Evolutionary conservation across 2,113 vertebrate genomes (phyloP), one percentile per base, ranked within the genome.

Genomic region (Motacilla alba): DNA sequence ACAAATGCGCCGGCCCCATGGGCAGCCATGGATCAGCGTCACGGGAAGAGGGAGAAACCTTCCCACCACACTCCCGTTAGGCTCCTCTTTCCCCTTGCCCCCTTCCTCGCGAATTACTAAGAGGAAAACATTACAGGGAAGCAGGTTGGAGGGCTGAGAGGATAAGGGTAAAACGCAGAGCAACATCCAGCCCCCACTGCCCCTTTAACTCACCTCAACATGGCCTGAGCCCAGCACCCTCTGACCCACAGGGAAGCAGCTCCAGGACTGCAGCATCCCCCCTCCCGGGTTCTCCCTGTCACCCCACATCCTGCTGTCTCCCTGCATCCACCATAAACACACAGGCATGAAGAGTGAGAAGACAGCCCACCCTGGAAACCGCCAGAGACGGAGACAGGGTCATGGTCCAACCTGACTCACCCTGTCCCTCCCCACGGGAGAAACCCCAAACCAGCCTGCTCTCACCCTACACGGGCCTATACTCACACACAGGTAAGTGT

Each of bases 1-100:
- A 82, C 83, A 86, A 28, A 86, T 10, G 13, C 82, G 9, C 49
- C 30, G 6, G 77, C 69, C 73, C 44, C 83, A 69, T 2, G n/a
- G 88, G 76, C 75, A 60, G 83, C 93, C 91, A 90, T 62, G 75
- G 83, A 94, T 76, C 63, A 5, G 60, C 18, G 23, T 94, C 94
- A 93, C 19, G 44, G 80, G 89, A 72, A 72, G 30, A 83, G 35
- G 20, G 52, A 72, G 19, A 83, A 62, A 72, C 39, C 78, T 93
- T 70, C 47, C 44, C 43, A 6, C 2, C 52, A 66, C 82, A 82
- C 9, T 47, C n/a, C 12, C 6, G 0, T 49, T 31, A 79, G 56
- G 33, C 9, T 33, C 39, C 23, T 31, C 24, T n/a, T 63, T 49
- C 20, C 21, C 39, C 26, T 41, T 66, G 37, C 14, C 28, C 68